Conservation (phyloP, 2,888 invertebrate species). For the Cataglyphis albicans region DNA sequence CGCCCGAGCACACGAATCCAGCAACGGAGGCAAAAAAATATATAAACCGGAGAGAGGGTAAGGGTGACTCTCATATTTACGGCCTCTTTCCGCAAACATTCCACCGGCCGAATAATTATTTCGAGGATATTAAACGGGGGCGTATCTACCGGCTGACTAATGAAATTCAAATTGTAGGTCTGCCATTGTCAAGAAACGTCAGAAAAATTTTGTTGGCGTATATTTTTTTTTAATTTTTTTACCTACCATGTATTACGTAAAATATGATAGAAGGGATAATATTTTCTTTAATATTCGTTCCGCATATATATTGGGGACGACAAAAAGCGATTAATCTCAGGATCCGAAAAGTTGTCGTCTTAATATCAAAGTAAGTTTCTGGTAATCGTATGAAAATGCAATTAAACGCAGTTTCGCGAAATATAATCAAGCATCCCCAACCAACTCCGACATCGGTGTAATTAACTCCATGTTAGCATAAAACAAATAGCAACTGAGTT, state of each 20-base stretch:
- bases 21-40: slow-evolving; percentile 18
- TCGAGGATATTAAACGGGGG: not conserved
- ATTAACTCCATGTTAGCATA: slow-evolving; percentile 50
- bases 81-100: slow-evolving; percentile 14
- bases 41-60: slow-evolving; percentile 19
- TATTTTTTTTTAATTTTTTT: not conserved
- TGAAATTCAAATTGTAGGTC: slow-evolving; percentile 20
- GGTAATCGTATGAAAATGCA: slow-evolving; percentile 49
- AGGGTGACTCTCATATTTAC: slow-evolving; percentile 47
- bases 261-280: not conserved
- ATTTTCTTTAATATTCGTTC: not conserved
- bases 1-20: slow-evolving; percentile 43
- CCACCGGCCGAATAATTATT: slow-evolving; percentile 9
- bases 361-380: slow-evolving; percentile 31
- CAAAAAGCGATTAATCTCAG: slow-evolving; percentile 11
- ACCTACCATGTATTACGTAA: not conserved
- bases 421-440: slow-evolving; percentile 50
- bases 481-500: slow-evolving; percentile 52
- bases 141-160: not conserved
- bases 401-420: slow-evolving; percentile 40
- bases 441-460: slow-evolving; percentile 45
- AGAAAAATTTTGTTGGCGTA: not conserved
- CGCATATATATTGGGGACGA: not conserved
- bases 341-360: slow-evolving; percentile 15
- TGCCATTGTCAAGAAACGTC: not conserved